phyloP scores from a whole-genome alignment of 1,140 invertebrate species.

The Pseudoatta argentina region DNA sequence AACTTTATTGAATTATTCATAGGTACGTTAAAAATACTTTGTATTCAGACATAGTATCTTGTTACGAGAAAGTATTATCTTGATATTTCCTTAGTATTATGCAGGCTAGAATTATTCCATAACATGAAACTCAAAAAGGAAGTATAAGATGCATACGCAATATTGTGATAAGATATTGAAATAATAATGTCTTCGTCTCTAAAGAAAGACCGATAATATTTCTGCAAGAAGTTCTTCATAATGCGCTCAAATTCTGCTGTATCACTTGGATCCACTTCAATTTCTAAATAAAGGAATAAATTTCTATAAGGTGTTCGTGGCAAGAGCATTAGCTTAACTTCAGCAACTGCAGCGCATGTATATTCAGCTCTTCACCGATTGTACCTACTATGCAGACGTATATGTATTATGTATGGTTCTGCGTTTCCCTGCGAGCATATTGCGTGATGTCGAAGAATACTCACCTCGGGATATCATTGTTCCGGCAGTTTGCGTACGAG shows the following conservation, averaged over 20 bases:
- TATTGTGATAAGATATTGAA: neutral
- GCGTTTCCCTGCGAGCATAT: conserved; percentile 34
- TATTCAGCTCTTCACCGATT: neutral
- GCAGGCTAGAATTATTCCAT: neutral
- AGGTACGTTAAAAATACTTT: conserved; percentile 37
- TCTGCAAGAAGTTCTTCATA: neutral
- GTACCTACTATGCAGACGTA: neutral
- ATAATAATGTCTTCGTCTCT: neutral
- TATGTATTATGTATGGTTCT: conserved; percentile 12
- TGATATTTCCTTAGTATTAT: conserved; percentile 10
- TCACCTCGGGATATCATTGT: conserved; percentile 52
- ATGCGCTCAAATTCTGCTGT: neutral
- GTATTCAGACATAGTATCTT: conserved; percentile 28
- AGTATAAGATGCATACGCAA: conserved; percentile 14
- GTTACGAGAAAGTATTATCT: conserved; percentile 6
- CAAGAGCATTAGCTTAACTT: conserved; percentile 13
- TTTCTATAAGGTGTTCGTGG: neutral
- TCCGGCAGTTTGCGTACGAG: conserved; percentile 50
- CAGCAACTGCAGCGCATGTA: neutral
- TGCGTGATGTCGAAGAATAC: conserved; percentile 47
- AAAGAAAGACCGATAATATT: neutral
- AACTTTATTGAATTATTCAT: conserved; percentile 53
- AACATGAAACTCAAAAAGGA: neutral
- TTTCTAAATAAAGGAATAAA: conserved; percentile 38
- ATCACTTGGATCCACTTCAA: conserved; percentile 18